These are phyloP conservation scores for Crocidura indochinensis DNA, from an alignment of 2,797 vertebrate species.

Conservation along the genomic window DNA sequence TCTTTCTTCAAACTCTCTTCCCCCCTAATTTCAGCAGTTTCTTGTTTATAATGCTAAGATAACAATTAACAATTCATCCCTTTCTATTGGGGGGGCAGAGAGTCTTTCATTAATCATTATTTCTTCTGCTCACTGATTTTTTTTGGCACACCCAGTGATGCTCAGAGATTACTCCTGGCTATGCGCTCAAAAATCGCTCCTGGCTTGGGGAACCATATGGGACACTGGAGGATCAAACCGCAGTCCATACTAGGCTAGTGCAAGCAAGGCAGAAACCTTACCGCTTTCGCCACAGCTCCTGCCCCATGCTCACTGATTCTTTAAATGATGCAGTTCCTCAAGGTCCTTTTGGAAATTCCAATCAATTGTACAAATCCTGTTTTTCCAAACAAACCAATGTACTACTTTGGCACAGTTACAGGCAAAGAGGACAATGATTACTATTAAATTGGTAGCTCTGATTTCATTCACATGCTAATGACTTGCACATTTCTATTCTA, in stretches of 20 bases:
- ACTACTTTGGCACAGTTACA: not conserved
- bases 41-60: not conserved
- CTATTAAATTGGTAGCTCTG: not conserved
- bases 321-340: not conserved
- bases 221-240: too few relatives aligned
- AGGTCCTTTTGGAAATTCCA: not conserved
- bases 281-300: too few relatives aligned
- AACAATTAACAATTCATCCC: not conserved
- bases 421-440: not conserved
- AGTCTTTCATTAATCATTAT: not conserved
- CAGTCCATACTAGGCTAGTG: too few relatives aligned
- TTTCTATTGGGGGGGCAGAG: not conserved
- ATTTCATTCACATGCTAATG: not conserved
- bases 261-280: too few relatives aligned
- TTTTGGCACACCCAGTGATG: too few relatives aligned
- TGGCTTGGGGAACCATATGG: too few relatives aligned
- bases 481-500: not conserved
- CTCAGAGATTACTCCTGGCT: too few relatives aligned
- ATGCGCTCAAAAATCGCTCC: too few relatives aligned
- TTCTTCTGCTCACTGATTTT: not conserved
- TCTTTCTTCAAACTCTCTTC: slow-evolving; percentile 16
- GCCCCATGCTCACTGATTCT: too few relatives aligned
- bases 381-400: not conserved
- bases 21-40: not conserved
- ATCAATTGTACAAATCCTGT: not conserved